Conservation (phyloP, 2,888 invertebrate genomes). For the Limnephilus auricula region DNA sequence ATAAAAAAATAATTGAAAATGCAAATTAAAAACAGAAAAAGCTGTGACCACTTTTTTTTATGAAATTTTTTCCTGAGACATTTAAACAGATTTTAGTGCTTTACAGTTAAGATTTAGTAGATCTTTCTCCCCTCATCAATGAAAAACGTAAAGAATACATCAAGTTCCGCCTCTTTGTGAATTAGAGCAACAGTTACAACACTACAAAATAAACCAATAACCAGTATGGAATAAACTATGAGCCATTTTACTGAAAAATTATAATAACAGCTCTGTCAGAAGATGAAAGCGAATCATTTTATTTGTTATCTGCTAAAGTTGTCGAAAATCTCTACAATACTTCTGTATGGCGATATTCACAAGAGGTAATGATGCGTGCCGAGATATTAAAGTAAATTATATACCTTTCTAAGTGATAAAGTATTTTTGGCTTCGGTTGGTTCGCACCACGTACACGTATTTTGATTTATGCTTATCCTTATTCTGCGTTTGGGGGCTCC, state of each 20-base stretch:
- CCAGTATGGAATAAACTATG: neutral
- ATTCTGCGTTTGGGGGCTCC: neutral
- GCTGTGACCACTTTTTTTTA: too few species aligned
- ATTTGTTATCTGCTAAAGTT: conserved; percentile 36
- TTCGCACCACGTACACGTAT: conserved; percentile 21
- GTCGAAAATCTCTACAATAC: conserved; percentile 48
- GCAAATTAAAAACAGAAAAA: too few species aligned
- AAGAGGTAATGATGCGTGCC: conserved; percentile 62
- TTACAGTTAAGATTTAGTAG: neutral
- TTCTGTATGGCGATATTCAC: conserved; percentile 54
- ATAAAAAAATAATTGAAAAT: too few species aligned
- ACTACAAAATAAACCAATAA: neutral
- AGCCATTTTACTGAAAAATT: neutral
- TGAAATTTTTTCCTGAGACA: neutral
- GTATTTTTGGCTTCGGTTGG: conserved; percentile 24
- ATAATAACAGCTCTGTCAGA: neutral
- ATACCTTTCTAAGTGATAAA: conserved; percentile 53
- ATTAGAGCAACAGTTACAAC: neutral
- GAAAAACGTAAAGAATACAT: neutral
- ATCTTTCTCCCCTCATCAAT: neutral
- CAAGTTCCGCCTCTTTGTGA: neutral
- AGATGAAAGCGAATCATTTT: conserved; percentile 18
- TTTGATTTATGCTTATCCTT: conserved; percentile 40
- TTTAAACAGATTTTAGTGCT: neutral
- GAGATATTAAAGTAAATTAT: conserved; percentile 61